A percentile compares a stretch with the other conserved stretches of the same genome.
These are phyloP conservation scores for Lanistes nyassanus DNA, from an alignment of 1,140 invertebrate genomes.

Conservation along the genomic window DNA sequence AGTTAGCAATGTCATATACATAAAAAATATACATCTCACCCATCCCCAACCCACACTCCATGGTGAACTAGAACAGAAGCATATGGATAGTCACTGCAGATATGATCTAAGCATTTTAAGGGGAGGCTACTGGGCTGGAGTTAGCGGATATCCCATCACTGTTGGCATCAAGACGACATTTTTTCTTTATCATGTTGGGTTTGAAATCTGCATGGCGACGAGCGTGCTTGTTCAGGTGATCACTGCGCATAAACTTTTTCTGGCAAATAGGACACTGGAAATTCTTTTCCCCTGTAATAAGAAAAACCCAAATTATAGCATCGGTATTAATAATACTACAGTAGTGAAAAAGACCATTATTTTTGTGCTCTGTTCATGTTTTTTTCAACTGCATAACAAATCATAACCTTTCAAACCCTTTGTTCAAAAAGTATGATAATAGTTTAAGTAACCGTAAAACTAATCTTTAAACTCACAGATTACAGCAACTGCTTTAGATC, in stretches of 20 bases:
- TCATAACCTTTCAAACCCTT: too few relatives aligned
- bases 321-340: neutral
- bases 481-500: too few relatives aligned
- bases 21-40: too few relatives aligned
- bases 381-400: neutral
- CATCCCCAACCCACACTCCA: too few relatives aligned
- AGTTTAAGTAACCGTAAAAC: too few relatives aligned
- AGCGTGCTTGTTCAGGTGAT: conserved; percentile 67
- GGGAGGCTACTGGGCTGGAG: conserved; percentile 34
- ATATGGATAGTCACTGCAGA: too few relatives aligned
- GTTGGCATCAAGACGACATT: conserved; percentile 15
- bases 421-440: too few relatives aligned
- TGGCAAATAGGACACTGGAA: conserved; percentile 88
- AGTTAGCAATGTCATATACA: too few relatives aligned
- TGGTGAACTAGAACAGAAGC: too few relatives aligned
- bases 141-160: conserved; percentile 35
- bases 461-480: too few relatives aligned
- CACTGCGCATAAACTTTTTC: conserved; percentile 90
- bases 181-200: conserved; percentile 46
- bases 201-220: conserved; percentile 64
- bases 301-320: neutral
- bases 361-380: neutral
- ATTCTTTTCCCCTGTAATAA: conserved; percentile 81
- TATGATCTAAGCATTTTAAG: conserved; percentile 10
- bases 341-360: neutral